Conservation (phyloP, 2,888 invertebrate genomes). For the Rhingia campestris region DNA sequence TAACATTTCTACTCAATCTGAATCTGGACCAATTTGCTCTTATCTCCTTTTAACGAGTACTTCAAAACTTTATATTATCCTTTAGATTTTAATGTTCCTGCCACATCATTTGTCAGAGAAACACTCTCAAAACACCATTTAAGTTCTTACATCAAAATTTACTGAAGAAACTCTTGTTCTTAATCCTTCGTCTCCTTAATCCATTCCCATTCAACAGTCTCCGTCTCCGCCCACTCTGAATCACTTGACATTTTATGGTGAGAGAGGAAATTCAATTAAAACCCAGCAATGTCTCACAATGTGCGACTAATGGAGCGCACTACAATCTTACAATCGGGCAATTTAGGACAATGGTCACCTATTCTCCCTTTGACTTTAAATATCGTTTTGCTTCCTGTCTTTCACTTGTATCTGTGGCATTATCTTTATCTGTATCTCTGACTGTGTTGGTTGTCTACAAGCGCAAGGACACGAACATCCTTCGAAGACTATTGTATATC, state of each 20-base stretch:
- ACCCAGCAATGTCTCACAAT: slow-evolving; percentile 70
- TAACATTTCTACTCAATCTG: slow-evolving; percentile 10
- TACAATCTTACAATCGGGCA: slow-evolving; percentile 73
- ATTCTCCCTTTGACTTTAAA: slow-evolving; percentile 62
- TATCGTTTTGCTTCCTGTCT: slow-evolving; percentile 43
- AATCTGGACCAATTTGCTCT: not conserved
- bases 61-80: slow-evolving; percentile 48
- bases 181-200: not conserved
- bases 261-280: slow-evolving; percentile 74
- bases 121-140: slow-evolving; percentile 48
- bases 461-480: slow-evolving; percentile 39
- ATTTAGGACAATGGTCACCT: slow-evolving; percentile 74
- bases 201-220: too few species aligned
- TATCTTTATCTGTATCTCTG: not conserved
- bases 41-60: slow-evolving; percentile 3
- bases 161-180: slow-evolving; percentile 34
- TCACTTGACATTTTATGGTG: slow-evolving; percentile 36
- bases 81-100: slow-evolving; percentile 41
- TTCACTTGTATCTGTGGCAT: not conserved
- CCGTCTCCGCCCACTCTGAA: not conserved
- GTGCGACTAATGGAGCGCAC: slow-evolving; percentile 72
- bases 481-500: slow-evolving; percentile 43
- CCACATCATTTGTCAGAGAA: slow-evolving; percentile 56
- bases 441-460: not conserved
- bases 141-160: slow-evolving; percentile 67